Evolutionary conservation across 1,140 invertebrate genomes (phyloP).

Genomic region (Eciton burchellii): DNA sequence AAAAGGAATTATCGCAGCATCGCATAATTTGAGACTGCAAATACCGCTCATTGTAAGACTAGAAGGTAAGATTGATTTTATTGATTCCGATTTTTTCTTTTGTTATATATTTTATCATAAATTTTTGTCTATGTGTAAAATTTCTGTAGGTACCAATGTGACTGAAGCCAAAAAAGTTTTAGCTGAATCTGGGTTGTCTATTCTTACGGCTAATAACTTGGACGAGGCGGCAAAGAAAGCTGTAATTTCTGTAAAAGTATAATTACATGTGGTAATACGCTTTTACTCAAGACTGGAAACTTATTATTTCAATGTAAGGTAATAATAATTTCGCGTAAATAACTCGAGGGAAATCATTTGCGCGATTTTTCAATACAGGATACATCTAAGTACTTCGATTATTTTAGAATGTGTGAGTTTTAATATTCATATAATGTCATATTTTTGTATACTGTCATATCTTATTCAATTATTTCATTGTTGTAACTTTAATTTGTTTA

Average conservation of each 20-base stretch:
- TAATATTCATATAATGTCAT: not conserved
- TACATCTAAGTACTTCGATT: not conserved
- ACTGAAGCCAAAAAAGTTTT: slow-evolving; percentile 90
- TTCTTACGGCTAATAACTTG: slow-evolving; percentile 93
- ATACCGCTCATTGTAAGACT: slow-evolving; percentile 97
- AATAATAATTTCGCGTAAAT: slow-evolving; percentile 1
- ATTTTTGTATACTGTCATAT: too few relatives aligned
- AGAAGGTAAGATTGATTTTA: slow-evolving; percentile 92
- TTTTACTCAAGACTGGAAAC: slow-evolving; percentile 42
- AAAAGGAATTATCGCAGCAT: slow-evolving; percentile 96
- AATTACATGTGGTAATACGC: slow-evolving; percentile 51
- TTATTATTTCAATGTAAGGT: slow-evolving; percentile 1
- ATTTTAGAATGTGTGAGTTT: not conserved
- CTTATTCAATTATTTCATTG: too few relatives aligned
- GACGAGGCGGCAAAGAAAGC: slow-evolving; percentile 97
- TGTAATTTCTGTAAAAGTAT: slow-evolving; percentile 87
- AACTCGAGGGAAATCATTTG: slow-evolving; percentile 6
- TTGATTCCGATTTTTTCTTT: slow-evolving; percentile 11
- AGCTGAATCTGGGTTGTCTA: slow-evolving; percentile 92
- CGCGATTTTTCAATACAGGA: not conserved
- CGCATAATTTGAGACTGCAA: slow-evolving; percentile 91
- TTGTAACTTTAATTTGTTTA: not conserved
- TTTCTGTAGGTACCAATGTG: slow-evolving; percentile 91
- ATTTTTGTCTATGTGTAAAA: slow-evolving; percentile 13
- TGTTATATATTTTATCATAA: slow-evolving; percentile 17